Conservation (phyloP, 2,888 invertebrate genomes). For the Drosophila crucigera region DNA sequence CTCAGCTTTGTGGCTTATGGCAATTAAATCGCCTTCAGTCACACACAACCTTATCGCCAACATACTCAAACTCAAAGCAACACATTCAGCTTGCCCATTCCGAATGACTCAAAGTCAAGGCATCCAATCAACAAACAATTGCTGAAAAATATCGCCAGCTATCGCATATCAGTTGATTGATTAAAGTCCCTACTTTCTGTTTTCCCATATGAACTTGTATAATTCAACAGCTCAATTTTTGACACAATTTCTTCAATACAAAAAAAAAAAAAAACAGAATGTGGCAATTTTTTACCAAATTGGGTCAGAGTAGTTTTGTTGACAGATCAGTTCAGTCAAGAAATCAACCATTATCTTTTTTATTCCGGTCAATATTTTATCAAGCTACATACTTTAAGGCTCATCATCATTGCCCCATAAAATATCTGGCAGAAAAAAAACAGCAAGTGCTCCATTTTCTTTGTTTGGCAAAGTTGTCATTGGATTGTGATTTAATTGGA, state of each 20-base stretch:
- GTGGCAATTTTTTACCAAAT: too few relatives aligned
- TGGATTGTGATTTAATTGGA: neutral
- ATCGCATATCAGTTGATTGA: neutral
- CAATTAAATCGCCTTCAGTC: slow-evolving; percentile 57
- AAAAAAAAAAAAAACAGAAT: neutral
- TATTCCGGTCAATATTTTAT: neutral
- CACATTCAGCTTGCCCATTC: slow-evolving; percentile 18
- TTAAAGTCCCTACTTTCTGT: neutral
- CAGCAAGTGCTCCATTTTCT: neutral
- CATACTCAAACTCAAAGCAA: slow-evolving; percentile 12
- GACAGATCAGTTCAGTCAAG: neutral
- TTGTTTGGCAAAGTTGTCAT: neutral
- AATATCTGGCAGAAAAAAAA: neutral
- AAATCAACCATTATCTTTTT: neutral
- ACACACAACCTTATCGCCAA: slow-evolving; percentile 4
- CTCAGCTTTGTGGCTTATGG: slow-evolving; percentile 44
- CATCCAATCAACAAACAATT: slow-evolving; percentile 2
- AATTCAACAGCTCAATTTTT: neutral
- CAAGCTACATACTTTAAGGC: neutral
- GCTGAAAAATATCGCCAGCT: neutral
- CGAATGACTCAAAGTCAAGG: slow-evolving; percentile 21
- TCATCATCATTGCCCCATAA: neutral
- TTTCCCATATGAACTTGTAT: neutral
- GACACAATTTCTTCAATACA: neutral
- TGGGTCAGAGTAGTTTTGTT: neutral